These are phyloP conservation scores for Drosophila cracens DNA, from an alignment of 2,888 invertebrate species.

Conservation along the genomic window DNA sequence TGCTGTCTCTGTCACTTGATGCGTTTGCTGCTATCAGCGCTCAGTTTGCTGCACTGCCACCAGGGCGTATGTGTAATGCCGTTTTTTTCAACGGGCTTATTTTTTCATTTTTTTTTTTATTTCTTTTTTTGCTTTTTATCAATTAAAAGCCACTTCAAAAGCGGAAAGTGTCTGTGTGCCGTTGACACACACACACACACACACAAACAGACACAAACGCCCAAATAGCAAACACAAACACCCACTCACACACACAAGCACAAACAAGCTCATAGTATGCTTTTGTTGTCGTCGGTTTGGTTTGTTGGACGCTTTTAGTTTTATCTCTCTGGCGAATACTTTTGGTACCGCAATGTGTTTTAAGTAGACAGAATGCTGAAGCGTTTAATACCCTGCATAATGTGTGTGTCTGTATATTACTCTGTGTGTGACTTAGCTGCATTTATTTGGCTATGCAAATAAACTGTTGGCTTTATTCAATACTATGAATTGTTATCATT, in stretches of 20 bases:
- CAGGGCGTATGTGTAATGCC: conserved; percentile 73
- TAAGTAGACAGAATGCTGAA: conserved; percentile 7
- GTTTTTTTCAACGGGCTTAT: conserved; percentile 55
- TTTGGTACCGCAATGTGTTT: conserved; percentile 42
- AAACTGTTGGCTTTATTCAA: neutral
- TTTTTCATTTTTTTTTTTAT: conserved; percentile 11
- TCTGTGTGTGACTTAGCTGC: no score
- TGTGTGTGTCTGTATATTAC: neutral
- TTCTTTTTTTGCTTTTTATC: conserved; percentile 70
- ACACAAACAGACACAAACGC: conserved; percentile 31
- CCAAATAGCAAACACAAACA: conserved; percentile 47
- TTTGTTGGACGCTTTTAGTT: conserved; percentile 75
- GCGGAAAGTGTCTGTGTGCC: conserved; percentile 75
- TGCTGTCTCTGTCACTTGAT: conserved; percentile 42
- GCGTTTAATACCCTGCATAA: conserved; percentile 30
- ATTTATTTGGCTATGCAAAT: neutral
- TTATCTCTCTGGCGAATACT: conserved; percentile 60
- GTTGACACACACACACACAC: conserved; percentile 64
- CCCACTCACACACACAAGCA: conserved; percentile 22
- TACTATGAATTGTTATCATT: neutral
- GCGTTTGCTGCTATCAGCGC: conserved; percentile 63
- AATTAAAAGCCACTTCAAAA: conserved; percentile 83
- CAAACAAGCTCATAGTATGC: conserved; percentile 45
- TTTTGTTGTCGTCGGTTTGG: conserved; percentile 69
- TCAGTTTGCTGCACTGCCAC: conserved; percentile 65